phyloP scores from a whole-genome alignment of 2,113 vertebrate genomes.

The Percina caprodes region DNA sequence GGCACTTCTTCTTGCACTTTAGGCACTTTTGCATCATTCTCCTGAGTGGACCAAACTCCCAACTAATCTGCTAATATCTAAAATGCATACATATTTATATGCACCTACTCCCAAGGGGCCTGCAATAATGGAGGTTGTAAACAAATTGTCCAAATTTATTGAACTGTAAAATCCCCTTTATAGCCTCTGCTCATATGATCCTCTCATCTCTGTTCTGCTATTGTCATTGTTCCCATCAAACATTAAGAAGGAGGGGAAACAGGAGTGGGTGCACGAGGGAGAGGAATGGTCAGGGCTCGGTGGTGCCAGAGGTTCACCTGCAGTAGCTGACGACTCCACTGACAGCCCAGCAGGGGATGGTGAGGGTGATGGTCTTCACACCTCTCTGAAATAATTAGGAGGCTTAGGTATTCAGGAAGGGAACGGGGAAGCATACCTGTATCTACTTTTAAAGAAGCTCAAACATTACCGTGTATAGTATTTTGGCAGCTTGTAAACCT shows the following conservation, averaged over 20 bases:
- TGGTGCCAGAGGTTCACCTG: constrained; percentile 61
- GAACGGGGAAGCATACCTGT: background rate
- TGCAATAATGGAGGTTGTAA: constrained; percentile 74
- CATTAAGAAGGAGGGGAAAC: background rate
- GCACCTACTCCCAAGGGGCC: constrained; percentile 56
- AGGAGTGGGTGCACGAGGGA: constrained; percentile 9
- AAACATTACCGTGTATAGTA: too few relatives aligned
- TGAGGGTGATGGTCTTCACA: constrained; percentile 55
- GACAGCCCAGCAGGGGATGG: constrained; percentile 41
- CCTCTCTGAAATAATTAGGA: constrained; percentile 52
- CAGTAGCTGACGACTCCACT: constrained; percentile 47
- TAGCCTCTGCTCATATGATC: constrained; percentile 61
- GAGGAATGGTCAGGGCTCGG: constrained; percentile 26
- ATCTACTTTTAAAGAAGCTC: background rate
- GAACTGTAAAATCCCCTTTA: constrained; percentile 77
- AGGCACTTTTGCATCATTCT: constrained; percentile 16
- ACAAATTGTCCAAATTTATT: constrained; percentile 79
- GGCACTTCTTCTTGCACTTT: constrained; percentile 53
- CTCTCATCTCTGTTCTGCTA: constrained; percentile 54
- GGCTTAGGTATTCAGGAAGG: constrained; percentile 26
- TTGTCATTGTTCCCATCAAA: constrained; percentile 59
- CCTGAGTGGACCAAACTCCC: background rate
- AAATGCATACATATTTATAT: constrained; percentile 67
- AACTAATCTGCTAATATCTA: constrained; percentile 56
- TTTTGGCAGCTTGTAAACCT: too few relatives aligned